Evolutionary conservation across 2,113 vertebrate genomes (phyloP).

Genomic region (Istiophorus platypterus): DNA sequence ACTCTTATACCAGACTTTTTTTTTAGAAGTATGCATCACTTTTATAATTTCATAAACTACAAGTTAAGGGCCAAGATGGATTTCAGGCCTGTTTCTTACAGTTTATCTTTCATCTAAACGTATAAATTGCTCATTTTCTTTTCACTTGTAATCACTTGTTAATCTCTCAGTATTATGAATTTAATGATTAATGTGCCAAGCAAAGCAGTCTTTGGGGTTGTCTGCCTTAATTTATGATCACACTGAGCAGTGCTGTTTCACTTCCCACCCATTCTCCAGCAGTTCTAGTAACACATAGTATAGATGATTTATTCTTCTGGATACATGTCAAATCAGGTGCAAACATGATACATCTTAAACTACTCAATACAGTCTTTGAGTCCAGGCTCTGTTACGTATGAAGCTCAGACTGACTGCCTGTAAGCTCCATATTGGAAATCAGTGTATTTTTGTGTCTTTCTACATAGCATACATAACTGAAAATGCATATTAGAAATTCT

Average conservation of each 20-base stretch:
- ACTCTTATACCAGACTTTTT: not conserved
- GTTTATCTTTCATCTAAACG: conserved; percentile 9
- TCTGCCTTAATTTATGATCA: conserved; percentile 28
- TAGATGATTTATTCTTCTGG: conserved; percentile 1
- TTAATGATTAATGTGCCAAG: conserved; percentile 5
- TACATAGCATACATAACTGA: not conserved
- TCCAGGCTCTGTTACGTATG: not conserved
- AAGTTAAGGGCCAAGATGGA: not conserved
- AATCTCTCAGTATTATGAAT: not conserved
- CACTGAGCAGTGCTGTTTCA: not conserved
- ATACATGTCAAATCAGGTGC: not conserved
- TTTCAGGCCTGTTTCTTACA: not conserved
- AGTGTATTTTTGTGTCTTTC: not conserved
- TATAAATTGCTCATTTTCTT: conserved; percentile 6
- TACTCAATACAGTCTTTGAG: not conserved
- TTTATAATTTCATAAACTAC: conserved; percentile 13
- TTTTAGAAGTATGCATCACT: conserved; percentile 5
- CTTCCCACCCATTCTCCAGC: not conserved
- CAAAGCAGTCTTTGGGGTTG: not conserved
- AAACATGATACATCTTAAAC: not conserved
- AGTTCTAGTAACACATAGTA: not conserved
- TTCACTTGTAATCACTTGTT: conserved; percentile 16
- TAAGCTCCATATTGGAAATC: not conserved
- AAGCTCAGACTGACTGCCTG: not conserved
- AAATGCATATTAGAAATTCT: conserved; percentile 37